Evolutionary conservation across 1,140 invertebrate species (phyloP).

Genomic region (Trichogramma pretiosum): DNA sequence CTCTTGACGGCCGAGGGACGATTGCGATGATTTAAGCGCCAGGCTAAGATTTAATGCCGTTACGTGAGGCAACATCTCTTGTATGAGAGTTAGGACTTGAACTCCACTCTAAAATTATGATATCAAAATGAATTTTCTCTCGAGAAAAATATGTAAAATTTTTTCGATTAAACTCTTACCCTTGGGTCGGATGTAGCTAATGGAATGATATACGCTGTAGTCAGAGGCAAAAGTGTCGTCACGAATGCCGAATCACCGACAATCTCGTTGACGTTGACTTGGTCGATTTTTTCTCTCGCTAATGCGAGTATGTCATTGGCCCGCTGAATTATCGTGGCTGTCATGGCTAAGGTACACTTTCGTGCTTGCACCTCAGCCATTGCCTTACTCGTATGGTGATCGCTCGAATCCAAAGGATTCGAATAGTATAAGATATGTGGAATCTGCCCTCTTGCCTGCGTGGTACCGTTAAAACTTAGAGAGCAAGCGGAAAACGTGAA

Average conservation of each 20-base stretch:
- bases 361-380: constrained; percentile 64
- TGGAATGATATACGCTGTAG: constrained; percentile 72
- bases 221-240: constrained; percentile 66
- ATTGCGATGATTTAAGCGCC: constrained; percentile 41
- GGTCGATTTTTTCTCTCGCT: constrained; percentile 57
- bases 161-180: constrained; percentile 42
- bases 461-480: constrained; percentile 81
- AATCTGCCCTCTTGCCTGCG: constrained; percentile 86
- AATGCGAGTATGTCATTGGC: constrained; percentile 63
- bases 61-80: constrained; percentile 84
- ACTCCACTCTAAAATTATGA: constrained; percentile 72
- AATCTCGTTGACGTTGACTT: constrained; percentile 48
- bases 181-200: constrained; percentile 72
- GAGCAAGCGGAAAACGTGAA: constrained; percentile 90
- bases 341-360: constrained; percentile 62
- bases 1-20: constrained; percentile 26
- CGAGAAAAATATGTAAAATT: neutral
- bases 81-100: constrained; percentile 80
- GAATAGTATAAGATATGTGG: constrained; percentile 88
- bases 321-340: constrained; percentile 62
- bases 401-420: constrained; percentile 51
- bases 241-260: constrained; percentile 56
- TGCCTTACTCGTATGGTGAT: constrained; percentile 54
- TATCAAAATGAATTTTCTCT: constrained; percentile 12
- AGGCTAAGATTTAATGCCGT: constrained; percentile 69